These are phyloP conservation scores for Poliocrania exsul DNA, from an alignment of 2,797 vertebrate species.

Conservation along the genomic window DNA sequence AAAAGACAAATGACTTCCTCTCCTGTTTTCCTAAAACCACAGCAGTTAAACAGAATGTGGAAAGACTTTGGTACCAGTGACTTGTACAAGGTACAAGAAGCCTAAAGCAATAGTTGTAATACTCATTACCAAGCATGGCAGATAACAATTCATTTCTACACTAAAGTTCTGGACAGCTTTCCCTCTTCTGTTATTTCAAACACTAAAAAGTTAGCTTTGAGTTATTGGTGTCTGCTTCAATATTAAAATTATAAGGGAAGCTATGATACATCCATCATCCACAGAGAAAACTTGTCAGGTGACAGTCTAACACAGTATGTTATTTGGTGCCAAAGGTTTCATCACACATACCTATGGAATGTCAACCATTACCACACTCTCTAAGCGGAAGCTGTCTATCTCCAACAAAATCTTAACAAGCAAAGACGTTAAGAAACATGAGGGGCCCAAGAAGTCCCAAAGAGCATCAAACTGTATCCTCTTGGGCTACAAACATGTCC, in stretches of 20 bases:
- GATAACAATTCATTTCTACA: background rate
- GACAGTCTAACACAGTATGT: background rate
- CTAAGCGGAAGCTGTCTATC: background rate
- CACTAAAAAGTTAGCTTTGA: background rate
- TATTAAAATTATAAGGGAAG: background rate
- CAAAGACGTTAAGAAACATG: constrained; percentile 6
- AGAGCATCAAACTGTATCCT: constrained; percentile 26
- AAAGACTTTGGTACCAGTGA: background rate
- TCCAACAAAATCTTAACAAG: constrained; percentile 2
- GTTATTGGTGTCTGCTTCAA: background rate
- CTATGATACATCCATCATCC: background rate
- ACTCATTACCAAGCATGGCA: background rate
- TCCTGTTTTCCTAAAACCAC: background rate
- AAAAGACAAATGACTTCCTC: background rate
- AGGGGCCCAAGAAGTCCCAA: background rate
- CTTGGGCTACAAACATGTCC: background rate
- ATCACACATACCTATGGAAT: background rate
- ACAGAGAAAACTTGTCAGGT: background rate
- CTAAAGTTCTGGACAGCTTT: background rate
- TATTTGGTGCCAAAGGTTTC: background rate
- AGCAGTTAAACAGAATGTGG: background rate
- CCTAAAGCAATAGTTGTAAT: background rate
- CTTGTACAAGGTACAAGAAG: background rate
- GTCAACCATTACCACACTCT: background rate
- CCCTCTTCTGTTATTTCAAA: background rate